These are phyloP conservation scores for Toxostoma redivivum DNA, from an alignment of 2,113 vertebrate genomes.

Conservation along the genomic window DNA sequence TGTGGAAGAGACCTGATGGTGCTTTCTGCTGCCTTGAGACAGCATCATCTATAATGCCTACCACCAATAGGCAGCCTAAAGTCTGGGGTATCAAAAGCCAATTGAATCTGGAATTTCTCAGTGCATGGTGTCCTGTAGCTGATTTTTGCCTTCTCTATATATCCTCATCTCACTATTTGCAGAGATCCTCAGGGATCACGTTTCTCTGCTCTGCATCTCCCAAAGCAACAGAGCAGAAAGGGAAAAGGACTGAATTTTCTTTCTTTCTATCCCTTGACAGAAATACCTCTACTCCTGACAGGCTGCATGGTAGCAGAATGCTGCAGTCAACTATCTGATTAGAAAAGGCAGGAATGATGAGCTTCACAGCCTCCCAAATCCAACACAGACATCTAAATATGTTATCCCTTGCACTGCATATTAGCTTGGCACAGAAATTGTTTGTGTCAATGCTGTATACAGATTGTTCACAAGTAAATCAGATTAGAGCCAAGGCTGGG, in stretches of 20 bases:
- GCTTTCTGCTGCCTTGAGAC: neutral
- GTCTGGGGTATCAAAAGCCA: neutral
- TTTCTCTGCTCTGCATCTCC: conserved; percentile 8
- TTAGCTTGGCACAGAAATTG: neutral
- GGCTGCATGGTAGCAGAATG: neutral
- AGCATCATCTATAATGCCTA: neutral
- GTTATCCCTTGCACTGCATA: neutral
- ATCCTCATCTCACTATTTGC: neutral
- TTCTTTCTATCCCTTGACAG: neutral
- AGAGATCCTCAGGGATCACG: conserved; percentile 2
- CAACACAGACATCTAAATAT: neutral
- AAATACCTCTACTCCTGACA: neutral
- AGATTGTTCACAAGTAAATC: neutral
- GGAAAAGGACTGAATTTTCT: conserved; percentile 2
- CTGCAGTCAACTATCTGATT: neutral
- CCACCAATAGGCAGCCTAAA: neutral
- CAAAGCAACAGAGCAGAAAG: neutral
- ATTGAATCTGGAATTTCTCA: neutral
- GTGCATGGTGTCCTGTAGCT: neutral
- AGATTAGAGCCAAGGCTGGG: neutral
- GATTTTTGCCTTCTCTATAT: neutral
- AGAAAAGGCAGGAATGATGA: neutral
- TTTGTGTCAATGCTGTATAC: neutral
- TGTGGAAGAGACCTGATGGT: accelerated
- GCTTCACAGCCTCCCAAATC: neutral